Base-by-base conservation (phyloP, 2,797 vertebrate genomes). In the Leptatherina wallacei region DNA sequence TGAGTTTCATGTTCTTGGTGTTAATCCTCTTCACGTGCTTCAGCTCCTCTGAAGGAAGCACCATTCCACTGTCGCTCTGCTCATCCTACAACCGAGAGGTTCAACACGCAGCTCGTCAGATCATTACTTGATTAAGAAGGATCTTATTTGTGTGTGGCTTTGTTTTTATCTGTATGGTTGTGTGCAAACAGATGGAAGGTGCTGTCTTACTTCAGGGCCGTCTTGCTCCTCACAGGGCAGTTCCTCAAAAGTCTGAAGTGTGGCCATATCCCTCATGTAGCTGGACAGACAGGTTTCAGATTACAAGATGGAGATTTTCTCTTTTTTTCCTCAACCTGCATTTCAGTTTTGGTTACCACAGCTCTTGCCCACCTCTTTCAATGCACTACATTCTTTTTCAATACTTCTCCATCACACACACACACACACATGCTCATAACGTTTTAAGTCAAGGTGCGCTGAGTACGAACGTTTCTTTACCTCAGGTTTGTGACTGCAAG, bases 241-340 rank as follows among this genome's bases (percentile, higher is more conserved):
- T 68, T 97, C 95, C 85, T 97, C 96, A 93, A 97, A 97, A 3
- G 95, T 96, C 85, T 93, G 92, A 65, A 96, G 91, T 60, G 75
- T 84, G 70, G 94, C 93, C 51, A 94, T 76, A 55, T 92, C 92
- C 68, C 93, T 96, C 83, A 96, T 91, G 35, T 96, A 97, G 89
- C 96, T 98, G 76, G 6, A 88, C 11, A 65, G 74, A 65, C 59
- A 2, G 13, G 20, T 62, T 44, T 52, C 35, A 78, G 11, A 62
- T 61, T 74, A 3, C 0, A 1, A 61, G 24, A 29, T 42, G 16
- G 20, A 63, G 16, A 36, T 69, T 44, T 20, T 11, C 60, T 42
- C 30, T 65, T 35, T 4, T 10, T 36, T 68, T 80, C 66, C 57
- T 72, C 68, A 72, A 71, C 2, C 38, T 56, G 52, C 42, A 33